Base-by-base conservation (phyloP, 2,888 invertebrate species). In the Lithodes maja region DNA sequence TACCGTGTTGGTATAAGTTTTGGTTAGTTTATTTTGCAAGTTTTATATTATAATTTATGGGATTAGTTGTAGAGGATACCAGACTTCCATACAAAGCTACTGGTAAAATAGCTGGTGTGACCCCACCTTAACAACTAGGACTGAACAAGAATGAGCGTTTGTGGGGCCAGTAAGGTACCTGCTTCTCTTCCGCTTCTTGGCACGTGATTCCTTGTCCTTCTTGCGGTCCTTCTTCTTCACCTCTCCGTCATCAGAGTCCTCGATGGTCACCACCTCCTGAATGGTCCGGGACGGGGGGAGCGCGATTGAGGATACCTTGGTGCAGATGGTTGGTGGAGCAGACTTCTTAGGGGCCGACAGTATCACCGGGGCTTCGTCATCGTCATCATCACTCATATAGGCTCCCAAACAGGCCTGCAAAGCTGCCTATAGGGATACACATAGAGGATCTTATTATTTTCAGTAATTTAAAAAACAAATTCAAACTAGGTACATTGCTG, bases 341-440 rank as follows among this genome's bases (percentile, higher is more conserved):
- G 77, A 75, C 3, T 74, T 83, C 55, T 74, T 83, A 52, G 84
- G 81, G 12, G 74, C n/a, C n/a, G 80, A 33, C 92, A 33, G 91
- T 92, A 68, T 49, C 49, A 79, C 87, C 74, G 69, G 91, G 52
- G 90, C 89, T 50, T 92, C 92, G 17, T 92, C 92, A 52, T 92
- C 91, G 12, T 92, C 92, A 7, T 92, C 92, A 83, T 93, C 93
- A 0, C 96, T 96, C 93, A 95, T 95, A 93, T 96, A 97, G 90
- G 97, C 97, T 79, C 96, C 96, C 80, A 97, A 94, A 68, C 96
- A 95, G 71, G 97, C 97, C 94, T 97, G 97, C 78, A 97, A 94
- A 77, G 94, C 93, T 92, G 94, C 95, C 95, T 95, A 85, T 92
- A 90, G 82, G 17, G 80, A 33, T 33, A 33, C 33, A 33, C 33